phyloP scores from a whole-genome alignment of 1,140 invertebrate species.

The Cheumatopsyche charites region DNA sequence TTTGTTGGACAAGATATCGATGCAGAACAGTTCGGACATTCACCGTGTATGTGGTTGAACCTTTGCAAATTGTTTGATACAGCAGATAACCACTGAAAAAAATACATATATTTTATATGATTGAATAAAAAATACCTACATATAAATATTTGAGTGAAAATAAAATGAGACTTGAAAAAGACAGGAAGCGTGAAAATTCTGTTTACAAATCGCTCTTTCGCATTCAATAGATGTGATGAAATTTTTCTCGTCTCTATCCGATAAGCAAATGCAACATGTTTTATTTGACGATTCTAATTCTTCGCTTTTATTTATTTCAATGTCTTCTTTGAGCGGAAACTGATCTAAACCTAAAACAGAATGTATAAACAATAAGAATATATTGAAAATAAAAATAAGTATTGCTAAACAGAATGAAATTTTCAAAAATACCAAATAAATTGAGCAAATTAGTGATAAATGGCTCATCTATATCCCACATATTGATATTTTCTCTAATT shows the following conservation, averaged over 20 bases:
- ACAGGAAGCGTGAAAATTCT: constrained; percentile 37
- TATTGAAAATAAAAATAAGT: background rate
- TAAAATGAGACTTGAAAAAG: constrained; percentile 38
- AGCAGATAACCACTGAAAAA: constrained; percentile 39
- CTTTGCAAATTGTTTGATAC: constrained; percentile 25
- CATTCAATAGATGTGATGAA: constrained; percentile 34
- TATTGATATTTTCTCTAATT: constrained; percentile 21
- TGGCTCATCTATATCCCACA: constrained; percentile 28
- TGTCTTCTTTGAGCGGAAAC: constrained; percentile 28
- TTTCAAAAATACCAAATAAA: constrained; percentile 31
- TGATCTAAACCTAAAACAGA: constrained; percentile 25
- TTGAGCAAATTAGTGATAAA: constrained; percentile 31
- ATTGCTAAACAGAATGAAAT: background rate
- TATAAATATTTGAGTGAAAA: background rate
- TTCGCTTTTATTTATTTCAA: background rate
- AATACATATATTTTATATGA: background rate
- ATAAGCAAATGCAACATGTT: constrained; percentile 39
- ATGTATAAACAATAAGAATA: background rate
- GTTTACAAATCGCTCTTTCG: constrained; percentile 28
- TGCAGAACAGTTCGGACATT: constrained; percentile 37
- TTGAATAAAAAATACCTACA: background rate
- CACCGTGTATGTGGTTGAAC: constrained; percentile 33
- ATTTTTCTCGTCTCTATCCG: constrained; percentile 15
- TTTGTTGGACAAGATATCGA: constrained; percentile 36
- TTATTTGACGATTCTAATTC: background rate